phyloP scores from a whole-genome alignment of 2,888 invertebrate genomes.

The Cotesia congregata region DNA sequence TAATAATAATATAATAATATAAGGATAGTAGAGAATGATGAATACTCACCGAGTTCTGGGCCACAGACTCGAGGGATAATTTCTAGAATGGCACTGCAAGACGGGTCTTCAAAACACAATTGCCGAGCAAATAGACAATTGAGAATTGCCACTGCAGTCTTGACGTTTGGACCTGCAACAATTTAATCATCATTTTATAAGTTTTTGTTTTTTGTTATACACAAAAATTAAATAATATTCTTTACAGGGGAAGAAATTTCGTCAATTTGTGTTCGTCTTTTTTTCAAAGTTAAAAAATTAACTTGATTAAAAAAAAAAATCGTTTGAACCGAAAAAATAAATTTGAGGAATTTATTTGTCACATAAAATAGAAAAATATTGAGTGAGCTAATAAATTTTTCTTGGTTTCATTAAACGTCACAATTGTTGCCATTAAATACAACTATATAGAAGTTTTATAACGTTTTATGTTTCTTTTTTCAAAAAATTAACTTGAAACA shows the following conservation, averaged over 20 bases:
- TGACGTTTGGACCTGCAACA: constrained; percentile 83
- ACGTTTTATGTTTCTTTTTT: no score
- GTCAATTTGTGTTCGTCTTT: not conserved
- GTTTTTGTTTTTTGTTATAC: not conserved
- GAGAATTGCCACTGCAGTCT: constrained; percentile 84
- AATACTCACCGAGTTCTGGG: constrained; percentile 87
- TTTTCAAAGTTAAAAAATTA: not conserved
- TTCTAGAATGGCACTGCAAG: constrained; percentile 91
- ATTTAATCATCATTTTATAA: constrained; percentile 43
- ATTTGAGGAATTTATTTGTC: no score
- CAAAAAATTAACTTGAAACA: no score
- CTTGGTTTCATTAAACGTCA: no score
- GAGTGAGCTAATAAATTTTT: no score
- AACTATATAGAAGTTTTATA: no score
- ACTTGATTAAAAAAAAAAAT: no score
- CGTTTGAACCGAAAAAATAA: no score
- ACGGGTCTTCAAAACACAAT: constrained; percentile 90
- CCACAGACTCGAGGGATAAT: constrained; percentile 93
- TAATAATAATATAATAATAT: no score
- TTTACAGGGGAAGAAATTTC: not conserved
- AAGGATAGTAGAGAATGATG: not conserved
- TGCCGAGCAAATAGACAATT: constrained; percentile 91
- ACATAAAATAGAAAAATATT: no score
- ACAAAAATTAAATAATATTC: not conserved
- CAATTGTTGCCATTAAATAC: no score